These are phyloP conservation scores for Delphinapterus leucas DNA, from an alignment of 2,113 vertebrate species.

Conservation along the genomic window DNA sequence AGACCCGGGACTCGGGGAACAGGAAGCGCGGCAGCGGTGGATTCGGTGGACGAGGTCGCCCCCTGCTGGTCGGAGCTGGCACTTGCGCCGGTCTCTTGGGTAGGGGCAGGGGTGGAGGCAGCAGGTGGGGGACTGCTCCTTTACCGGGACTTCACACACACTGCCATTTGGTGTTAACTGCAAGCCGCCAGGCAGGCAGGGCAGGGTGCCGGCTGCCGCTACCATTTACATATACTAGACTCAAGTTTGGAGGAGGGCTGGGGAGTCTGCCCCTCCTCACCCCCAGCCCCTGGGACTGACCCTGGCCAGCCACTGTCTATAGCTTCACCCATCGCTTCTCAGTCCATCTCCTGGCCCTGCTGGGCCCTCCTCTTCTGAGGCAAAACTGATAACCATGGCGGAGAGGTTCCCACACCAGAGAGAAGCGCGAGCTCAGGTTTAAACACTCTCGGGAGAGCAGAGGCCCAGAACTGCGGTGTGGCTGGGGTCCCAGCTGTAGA, in stretches of 20 bases:
- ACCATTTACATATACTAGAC: background rate
- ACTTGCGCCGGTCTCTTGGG: background rate
- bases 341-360: background rate
- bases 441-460: background rate
- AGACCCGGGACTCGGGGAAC: background rate
- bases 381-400: background rate
- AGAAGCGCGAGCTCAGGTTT: background rate
- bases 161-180: background rate
- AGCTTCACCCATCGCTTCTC: background rate
- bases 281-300: background rate
- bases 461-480: background rate
- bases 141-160: background rate
- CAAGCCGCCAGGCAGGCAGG: background rate
- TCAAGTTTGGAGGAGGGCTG: background rate
- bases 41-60: slow-evolving; percentile 56
- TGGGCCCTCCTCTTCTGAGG: background rate
- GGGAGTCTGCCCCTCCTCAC: background rate
- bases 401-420: background rate
- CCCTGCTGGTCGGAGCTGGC: slow-evolving; percentile 56
- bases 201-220: background rate
- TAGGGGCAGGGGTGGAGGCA: background rate
- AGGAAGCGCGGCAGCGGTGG: rapidly evolving
- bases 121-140: background rate
- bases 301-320: background rate
- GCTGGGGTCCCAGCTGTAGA: background rate